A percentile compares a stretch with the other conserved stretches of the same genome.
Evolutionary conservation across 2,113 vertebrate genomes (phyloP).

Genomic region (Sylvilagus bachmani): DNA sequence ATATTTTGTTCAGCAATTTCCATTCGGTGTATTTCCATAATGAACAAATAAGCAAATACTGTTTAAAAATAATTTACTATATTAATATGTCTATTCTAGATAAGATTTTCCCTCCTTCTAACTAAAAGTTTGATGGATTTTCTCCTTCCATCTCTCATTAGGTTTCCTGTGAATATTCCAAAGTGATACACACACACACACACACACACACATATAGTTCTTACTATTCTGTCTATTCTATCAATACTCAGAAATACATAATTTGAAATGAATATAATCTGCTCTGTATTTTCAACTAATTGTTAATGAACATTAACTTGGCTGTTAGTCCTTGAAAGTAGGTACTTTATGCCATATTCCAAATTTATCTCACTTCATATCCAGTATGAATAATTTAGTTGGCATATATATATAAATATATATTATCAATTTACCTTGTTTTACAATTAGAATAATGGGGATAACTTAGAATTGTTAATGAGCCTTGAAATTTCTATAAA

Average conservation of each 20-base stretch:
- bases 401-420: background rate
- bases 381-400: background rate
- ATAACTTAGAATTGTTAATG: background rate
- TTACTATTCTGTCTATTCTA: background rate
- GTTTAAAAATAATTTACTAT: background rate
- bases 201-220: too few species aligned
- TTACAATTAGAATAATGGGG: background rate
- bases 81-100: background rate
- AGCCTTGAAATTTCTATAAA: background rate
- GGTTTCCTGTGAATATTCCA: background rate
- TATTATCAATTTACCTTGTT: constrained; percentile 13
- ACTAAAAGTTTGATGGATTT: background rate
- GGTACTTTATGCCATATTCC: background rate
- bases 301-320: background rate
- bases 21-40: background rate
- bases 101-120: background rate
- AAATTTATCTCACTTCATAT: background rate
- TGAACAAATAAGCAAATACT: background rate
- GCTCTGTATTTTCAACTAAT: constrained; percentile 9
- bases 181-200: background rate
- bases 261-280: background rate
- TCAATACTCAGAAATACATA: background rate
- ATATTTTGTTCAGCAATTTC: background rate
- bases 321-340: background rate
- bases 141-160: background rate